Conservation (phyloP, 2,888 invertebrate genomes). For the Agriopis aurantiaria region DNA sequence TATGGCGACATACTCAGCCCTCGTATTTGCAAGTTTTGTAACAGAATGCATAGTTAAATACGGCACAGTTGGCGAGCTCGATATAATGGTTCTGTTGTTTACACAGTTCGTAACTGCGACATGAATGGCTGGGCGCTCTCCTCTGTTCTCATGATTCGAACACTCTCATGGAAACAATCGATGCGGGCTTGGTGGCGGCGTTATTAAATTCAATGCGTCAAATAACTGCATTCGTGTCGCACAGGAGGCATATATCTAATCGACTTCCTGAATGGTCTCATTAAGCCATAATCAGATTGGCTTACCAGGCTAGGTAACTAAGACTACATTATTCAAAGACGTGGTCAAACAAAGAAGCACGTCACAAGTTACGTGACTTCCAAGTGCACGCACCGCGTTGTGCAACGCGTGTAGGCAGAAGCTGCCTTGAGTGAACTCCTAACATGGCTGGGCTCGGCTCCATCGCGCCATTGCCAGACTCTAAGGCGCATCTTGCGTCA, state of each 20-base stretch:
- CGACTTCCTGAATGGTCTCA: conserved; percentile 20
- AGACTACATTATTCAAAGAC: conserved; percentile 29
- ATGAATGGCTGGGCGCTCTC: conserved; percentile 66
- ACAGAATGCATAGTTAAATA: conserved; percentile 40
- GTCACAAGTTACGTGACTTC: conserved; percentile 47
- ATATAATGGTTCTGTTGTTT: conserved; percentile 50
- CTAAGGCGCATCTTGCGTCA: conserved; percentile 53
- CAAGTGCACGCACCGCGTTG: conserved; percentile 50
- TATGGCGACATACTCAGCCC: conserved; percentile 32
- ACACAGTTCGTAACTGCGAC: conserved; percentile 41
- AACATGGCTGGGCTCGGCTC: conserved; percentile 54
- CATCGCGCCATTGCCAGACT: conserved; percentile 52
- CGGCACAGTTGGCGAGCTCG: conserved; percentile 32
- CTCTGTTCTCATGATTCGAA: conserved; percentile 73
- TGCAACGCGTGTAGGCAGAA: conserved; percentile 57
- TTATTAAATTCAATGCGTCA: conserved; percentile 22
- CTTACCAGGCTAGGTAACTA: conserved; percentile 23
- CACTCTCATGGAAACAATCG: conserved; percentile 79
- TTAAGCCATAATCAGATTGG: conserved; percentile 13
- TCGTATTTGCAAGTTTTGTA: conserved; percentile 38
- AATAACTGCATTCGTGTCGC: conserved; percentile 54
- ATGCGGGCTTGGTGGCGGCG: conserved; percentile 62
- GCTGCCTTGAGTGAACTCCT: conserved; percentile 59
- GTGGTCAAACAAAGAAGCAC: conserved; percentile 46
- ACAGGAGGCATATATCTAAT: conserved; percentile 40